Base-by-base conservation (phyloP, 2,113 vertebrate genomes). In the Craseonycteris thonglongyai region DNA sequence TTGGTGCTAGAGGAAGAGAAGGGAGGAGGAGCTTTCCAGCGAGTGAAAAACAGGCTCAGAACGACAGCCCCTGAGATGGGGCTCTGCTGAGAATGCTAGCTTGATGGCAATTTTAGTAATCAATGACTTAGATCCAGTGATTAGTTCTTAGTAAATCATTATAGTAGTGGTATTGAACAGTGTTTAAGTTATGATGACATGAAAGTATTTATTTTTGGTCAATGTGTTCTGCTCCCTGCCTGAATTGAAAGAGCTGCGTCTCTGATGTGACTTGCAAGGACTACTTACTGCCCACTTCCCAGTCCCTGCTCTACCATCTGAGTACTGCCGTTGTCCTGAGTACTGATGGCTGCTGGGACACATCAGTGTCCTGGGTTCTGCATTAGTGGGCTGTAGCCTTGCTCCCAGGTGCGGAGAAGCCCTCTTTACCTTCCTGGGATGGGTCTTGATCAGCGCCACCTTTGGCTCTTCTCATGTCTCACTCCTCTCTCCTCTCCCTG, bases 231-330 rank as follows among this genome's bases (percentile, higher is more conserved):
- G 30, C 12, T 75, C 56, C 26, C 26, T 65, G 59, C 51, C 68
- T 0, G 3, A 47, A 26, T 68, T 51, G 47, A 59, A 88, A 47
- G 38, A 14, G 2, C 33, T 28, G 42, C 12, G 22, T 49, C 38
- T 6, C 4, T 68, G 68, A 3, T 47, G 28, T 40, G 56, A 47
- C 40, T 35, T 30, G 45, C 56, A 26, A 22, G 40, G 35, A n/a
- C 61, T 6, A 0, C 5, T 18, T 6, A 0, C 5, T 18, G 65
- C 28, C 16, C 3, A 2, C 6, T 9, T 30, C 47, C 21, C 24
- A n/a, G 21, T 13, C 33, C 22, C 56, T 19, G 26, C 18, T 6
- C 47, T 11, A 1, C 2, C 0, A 4, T 56, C 14, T 82, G 63
- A 72, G 58, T 40, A 7, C 16, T 6, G 19, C 65, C 4, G 0